Evolutionary conservation across 2,888 invertebrate genomes (phyloP).

Genomic region (Acronicta alni): DNA sequence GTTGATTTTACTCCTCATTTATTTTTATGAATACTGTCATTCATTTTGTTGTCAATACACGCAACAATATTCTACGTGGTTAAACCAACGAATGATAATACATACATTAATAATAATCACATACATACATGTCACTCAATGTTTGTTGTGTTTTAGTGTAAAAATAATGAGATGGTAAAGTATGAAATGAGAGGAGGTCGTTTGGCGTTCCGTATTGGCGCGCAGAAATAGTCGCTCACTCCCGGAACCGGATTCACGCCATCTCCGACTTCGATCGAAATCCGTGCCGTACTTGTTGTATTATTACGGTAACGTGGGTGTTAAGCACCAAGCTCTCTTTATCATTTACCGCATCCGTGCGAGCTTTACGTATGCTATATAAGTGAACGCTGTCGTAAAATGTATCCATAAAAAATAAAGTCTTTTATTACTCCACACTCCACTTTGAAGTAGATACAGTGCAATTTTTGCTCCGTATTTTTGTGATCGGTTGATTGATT

Average conservation of each 20-base stretch:
- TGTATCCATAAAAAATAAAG: constrained; percentile 18
- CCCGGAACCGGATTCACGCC: constrained; percentile 67
- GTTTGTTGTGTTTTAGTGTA: constrained; percentile 45
- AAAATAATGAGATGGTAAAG: constrained; percentile 62
- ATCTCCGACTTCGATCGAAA: constrained; percentile 66
- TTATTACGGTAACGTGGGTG: constrained; percentile 49
- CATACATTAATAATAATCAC: constrained; percentile 20
- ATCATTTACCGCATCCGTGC: constrained; percentile 10
- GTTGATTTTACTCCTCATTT: too few species aligned
- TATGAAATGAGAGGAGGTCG: constrained; percentile 58
- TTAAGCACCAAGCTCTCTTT: constrained; percentile 30
- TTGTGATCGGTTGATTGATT: constrained; percentile 35
- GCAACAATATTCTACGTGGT: neutral
- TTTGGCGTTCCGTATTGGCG: constrained; percentile 49
- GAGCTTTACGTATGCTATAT: constrained; percentile 19
- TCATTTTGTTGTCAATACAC: too few species aligned
- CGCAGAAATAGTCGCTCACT: constrained; percentile 58
- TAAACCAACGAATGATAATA: constrained; percentile 8
- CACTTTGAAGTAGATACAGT: constrained; percentile 20
- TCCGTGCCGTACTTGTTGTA: constrained; percentile 48
- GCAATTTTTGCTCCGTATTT: constrained; percentile 31
- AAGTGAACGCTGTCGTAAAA: constrained; percentile 34
- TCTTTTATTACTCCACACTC: constrained; percentile 37
- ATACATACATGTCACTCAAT: constrained; percentile 42
- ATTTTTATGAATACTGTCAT: too few species aligned